Conservation (phyloP, 2,113 vertebrate genomes). For the Rutilus rutilus region DNA sequence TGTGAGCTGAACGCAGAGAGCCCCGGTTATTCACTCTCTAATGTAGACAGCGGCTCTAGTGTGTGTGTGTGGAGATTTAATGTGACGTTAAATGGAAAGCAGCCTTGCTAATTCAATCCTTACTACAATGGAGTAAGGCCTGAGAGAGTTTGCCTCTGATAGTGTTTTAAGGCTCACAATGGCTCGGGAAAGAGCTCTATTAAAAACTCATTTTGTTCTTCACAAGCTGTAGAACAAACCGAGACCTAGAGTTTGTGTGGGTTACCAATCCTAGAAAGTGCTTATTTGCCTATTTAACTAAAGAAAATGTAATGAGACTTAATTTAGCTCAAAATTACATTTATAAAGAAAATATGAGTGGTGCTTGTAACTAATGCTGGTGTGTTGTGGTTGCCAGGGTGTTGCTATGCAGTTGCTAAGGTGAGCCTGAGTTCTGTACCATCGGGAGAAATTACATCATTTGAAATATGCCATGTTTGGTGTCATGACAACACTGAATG, state of each 20-base stretch:
- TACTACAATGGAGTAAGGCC: slow-evolving; percentile 4
- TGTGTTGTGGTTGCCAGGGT: background rate
- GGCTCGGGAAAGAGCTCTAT: slow-evolving; percentile 14
- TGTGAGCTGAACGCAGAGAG: slow-evolving; percentile 29
- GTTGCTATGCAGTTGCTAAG: background rate
- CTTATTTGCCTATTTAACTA: background rate
- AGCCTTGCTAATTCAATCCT: slow-evolving; percentile 39
- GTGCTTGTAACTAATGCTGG: background rate
- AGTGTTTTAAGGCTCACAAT: slow-evolving; percentile 20
- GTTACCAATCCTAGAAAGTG: background rate
- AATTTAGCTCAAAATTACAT: background rate
- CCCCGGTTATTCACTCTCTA: slow-evolving; percentile 5
- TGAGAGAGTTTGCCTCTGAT: slow-evolving; percentile 4
- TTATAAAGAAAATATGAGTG: background rate
- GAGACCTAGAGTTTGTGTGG: background rate
- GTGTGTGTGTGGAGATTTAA: slow-evolving; percentile 28
- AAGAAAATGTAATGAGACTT: background rate
- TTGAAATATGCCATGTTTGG: background rate
- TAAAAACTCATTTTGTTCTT: slow-evolving; percentile 22
- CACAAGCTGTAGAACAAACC: background rate
- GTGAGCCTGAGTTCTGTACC: background rate
- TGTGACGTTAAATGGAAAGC: slow-evolving; percentile 41
- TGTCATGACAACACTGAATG: background rate
- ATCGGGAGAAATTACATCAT: background rate
- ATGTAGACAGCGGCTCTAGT: background rate